Percentiles rank a stretch among this genome's conserved stretches.
These are phyloP conservation scores for Agrilus biguttatus DNA, from an alignment of 2,888 invertebrate genomes.

Conservation along the genomic window DNA sequence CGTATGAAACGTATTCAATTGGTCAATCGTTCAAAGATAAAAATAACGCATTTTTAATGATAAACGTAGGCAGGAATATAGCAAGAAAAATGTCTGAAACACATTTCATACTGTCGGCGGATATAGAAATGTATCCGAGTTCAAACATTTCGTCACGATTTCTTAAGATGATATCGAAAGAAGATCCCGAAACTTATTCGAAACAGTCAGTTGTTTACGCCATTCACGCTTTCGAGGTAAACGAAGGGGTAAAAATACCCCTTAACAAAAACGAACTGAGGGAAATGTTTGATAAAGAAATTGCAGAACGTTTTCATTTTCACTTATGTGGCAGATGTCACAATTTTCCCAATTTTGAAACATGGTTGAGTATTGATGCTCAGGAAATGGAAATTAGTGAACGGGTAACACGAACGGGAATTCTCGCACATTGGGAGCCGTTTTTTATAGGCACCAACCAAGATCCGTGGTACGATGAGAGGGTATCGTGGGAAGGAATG, in stretches of 20 bases:
- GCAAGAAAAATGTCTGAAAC: conserved; percentile 9
- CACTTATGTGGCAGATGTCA: conserved; percentile 71
- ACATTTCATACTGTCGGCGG: conserved; percentile 8
- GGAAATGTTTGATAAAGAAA: conserved; percentile 50
- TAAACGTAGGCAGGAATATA: conserved; percentile 11
- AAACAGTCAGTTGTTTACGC: conserved; percentile 5
- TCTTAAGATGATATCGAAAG: conserved; percentile 5
- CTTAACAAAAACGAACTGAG: conserved; percentile 4
- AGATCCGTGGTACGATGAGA: conserved; percentile 71
- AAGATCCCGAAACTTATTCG: neutral
- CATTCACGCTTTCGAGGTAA: conserved; percentile 8
- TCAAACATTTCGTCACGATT: conserved; percentile 6
- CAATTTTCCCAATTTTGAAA: conserved; percentile 60
- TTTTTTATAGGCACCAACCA: conserved; percentile 74
- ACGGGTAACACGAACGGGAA: neutral
- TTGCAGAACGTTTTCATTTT: conserved; percentile 75
- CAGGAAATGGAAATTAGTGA: conserved; percentile 51
- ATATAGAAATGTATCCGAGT: conserved; percentile 11
- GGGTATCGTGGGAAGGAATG: conserved; percentile 79
- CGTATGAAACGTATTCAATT: neutral
- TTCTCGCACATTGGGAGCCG: conserved; percentile 61
- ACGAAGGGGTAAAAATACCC: conserved; percentile 2
- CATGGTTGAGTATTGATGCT: conserved; percentile 60
- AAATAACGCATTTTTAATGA: conserved; percentile 5
- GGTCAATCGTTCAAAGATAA: conserved; percentile 1